Evolutionary conservation across 2,797 vertebrate genomes (phyloP), one percentile per base, ranked within the genome.

Genomic region (Chaenodraco wilsoni): DNA sequence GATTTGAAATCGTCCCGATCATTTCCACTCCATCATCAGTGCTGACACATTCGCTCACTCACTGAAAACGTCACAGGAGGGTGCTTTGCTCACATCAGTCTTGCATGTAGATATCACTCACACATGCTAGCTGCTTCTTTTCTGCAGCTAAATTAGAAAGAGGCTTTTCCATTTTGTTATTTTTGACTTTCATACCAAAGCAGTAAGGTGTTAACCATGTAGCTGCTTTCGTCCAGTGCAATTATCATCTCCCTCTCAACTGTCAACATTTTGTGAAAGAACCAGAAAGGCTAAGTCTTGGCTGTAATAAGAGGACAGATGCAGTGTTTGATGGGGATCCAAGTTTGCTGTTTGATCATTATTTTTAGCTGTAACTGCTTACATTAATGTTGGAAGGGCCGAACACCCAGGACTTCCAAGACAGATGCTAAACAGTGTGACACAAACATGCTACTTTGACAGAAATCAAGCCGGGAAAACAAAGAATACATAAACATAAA

Each of bases 1-100:
- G 60, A 80, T 74, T 75, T 67, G 21, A 79, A 83, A 83, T 69
- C 76, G 60, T 51, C 52, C 54, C 52, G 19, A 66, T 84, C 64
- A 60, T 72, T 81, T 76, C 64, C 55, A 65, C 58, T 63, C 27
- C 77, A 50, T 75, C 72, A 50, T 70, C 72, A 67, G 9, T 33
- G 65, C 56, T 9, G 56, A 65, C 65, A 58, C 50, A 1, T 50
- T 59, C 58, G 74, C 31, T 56, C 71, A 14, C 43, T 52, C 56
- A 40, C 44, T 15, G 45, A 58, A 55, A 54, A 2, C 12, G n/a
- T 54, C 59, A 49, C 37, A 40, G 40, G 7, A 56, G 27, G 48
- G 44, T 52, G 15, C 4, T 41, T 45, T 61, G 19, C 45, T 61
- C 16, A 45, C 40, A n/a, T 50, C 9, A 43, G 14, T 41, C 27